These are phyloP conservation scores for Acipenser oxyrinchus DNA, from an alignment of 2,797 vertebrate genomes.

Conservation along the genomic window DNA sequence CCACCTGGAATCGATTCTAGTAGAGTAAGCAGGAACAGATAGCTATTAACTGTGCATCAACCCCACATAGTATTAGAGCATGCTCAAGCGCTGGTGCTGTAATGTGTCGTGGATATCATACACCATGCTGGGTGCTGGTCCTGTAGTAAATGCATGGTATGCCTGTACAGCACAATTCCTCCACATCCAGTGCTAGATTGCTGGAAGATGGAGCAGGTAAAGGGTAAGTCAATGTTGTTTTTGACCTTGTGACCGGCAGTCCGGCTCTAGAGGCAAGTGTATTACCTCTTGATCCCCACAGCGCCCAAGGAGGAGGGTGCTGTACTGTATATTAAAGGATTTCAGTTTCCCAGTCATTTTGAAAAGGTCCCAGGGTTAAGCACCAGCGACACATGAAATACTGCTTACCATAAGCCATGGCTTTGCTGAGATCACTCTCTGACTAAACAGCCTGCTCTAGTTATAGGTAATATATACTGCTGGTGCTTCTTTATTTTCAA, in stretches of 20 bases:
- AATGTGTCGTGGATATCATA: too few relatives aligned
- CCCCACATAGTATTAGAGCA: too few relatives aligned
- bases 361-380: constrained; percentile 2
- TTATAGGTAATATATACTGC: constrained; percentile 3
- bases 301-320: not conserved
- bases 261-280: not conserved
- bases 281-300: not conserved
- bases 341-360: not conserved
- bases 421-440: not conserved
- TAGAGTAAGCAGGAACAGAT: too few relatives aligned
- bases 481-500: not conserved
- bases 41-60: too few relatives aligned
- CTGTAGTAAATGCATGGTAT: too few relatives aligned
- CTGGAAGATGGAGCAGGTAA: not conserved
- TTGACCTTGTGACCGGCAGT: not conserved
- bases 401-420: constrained; percentile 1
- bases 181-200: too few relatives aligned
- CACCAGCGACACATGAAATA: constrained; percentile 3
- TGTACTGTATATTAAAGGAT: constrained; percentile 1
- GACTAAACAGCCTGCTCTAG: constrained; percentile 2
- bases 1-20: too few relatives aligned
- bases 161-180: too few relatives aligned
- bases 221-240: not conserved
- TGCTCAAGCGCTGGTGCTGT: too few relatives aligned
- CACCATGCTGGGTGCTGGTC: too few relatives aligned